Evolutionary conservation across 2,113 vertebrate genomes (phyloP), one percentile per base, ranked within the genome.

Genomic region (Phalacrocorax aristotelis): DNA sequence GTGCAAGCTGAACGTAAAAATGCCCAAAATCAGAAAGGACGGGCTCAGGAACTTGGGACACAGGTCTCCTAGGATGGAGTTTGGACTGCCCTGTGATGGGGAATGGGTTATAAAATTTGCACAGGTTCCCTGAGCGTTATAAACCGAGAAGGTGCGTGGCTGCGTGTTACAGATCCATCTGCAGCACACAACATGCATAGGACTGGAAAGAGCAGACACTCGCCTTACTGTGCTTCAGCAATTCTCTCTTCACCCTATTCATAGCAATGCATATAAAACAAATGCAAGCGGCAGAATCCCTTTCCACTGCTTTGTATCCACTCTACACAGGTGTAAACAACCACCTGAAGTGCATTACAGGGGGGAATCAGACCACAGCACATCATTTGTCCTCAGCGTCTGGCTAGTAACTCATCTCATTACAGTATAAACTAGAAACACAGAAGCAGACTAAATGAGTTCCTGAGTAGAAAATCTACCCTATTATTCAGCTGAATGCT

Each of bases 111-210:
- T n/a, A 91, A 19, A 5, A 30, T 17, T 27, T 25, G 13, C 32
- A 15, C 11, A 44, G 26, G 27, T 30, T 78, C 38, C 52, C 48
- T 1, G 18, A 55, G 52, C 3, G 40, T 29, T 68, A 54, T 46
- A 70, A 49, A 20, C 16, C 34, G 44, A 68, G 51, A 54, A 10
- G 3, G 4, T 9, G 38, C 34, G 1, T 4, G 44, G 48, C 0
- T 55, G 22, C 17, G 0, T 5, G 8, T 10, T 1, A 23, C 71
- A 84, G 19, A 42, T 12, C 34, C 49, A 30, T 55, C 27, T 46
- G 70, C 49, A 75, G 85, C 44, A 58, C 17, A 29, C 68, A 46
- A 2, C 15, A 1, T 9, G 8, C 9, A 0, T 4, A 20, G 21
- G 25, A 13, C 8, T n/a, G 85, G 48, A 18, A 69, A 77, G 16